A percentile compares a stretch with the other conserved stretches of the same genome.
Evolutionary conservation across 2,113 vertebrate species (phyloP).

Genomic region (Alethe castanea): DNA sequence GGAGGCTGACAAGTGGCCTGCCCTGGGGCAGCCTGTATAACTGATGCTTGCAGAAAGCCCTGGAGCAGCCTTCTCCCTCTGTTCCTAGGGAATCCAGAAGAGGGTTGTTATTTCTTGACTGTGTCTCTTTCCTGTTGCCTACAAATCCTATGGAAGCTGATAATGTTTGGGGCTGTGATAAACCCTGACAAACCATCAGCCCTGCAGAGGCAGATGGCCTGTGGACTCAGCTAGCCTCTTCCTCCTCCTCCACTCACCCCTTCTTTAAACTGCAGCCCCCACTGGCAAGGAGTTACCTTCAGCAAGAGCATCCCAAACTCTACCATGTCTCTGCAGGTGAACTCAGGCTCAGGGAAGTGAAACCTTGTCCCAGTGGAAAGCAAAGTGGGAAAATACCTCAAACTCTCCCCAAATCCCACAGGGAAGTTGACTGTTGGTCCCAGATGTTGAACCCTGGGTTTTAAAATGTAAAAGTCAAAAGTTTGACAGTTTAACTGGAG

Average conservation of each 20-base stretch:
- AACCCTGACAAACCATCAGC: background rate
- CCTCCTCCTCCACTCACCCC: background rate
- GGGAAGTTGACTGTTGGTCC: rapidly evolving
- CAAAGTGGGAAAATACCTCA: background rate
- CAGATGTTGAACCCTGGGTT: background rate
- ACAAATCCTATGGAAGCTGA: background rate
- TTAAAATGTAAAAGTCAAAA: background rate
- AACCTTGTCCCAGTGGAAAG: background rate
- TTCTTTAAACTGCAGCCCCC: background rate
- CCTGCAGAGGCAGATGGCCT: background rate
- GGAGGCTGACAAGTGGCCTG: background rate
- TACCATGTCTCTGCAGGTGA: background rate
- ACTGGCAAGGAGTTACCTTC: background rate
- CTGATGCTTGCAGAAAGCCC: background rate
- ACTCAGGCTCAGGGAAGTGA: background rate
- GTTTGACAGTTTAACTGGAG: background rate
- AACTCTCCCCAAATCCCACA: rapidly evolving
- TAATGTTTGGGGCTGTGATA: background rate
- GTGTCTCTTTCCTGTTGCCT: background rate
- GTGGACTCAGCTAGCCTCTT: background rate
- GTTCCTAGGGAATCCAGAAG: background rate
- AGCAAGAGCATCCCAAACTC: background rate
- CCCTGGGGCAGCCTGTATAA: background rate
- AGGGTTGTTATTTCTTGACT: background rate
- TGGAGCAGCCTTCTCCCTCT: background rate